Evolutionary conservation across 2,797 vertebrate genomes (phyloP), one percentile per base, ranked within the genome.

Genomic region (Coracias cyanogaster): DNA sequence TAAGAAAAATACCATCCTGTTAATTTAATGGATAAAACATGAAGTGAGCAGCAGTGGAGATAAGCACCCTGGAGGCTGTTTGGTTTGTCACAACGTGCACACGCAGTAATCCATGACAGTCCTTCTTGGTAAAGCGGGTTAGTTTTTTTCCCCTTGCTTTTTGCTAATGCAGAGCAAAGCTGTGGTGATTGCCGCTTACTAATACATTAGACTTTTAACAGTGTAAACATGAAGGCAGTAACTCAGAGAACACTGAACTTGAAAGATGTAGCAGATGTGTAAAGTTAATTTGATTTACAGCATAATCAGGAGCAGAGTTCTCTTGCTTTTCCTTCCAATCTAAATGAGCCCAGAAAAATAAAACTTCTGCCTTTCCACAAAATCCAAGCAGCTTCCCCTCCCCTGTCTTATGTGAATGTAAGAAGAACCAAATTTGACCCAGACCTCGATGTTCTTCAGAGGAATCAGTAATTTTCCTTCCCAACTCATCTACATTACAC

Each of bases 161-260:
- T 37, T 71, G 71, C 48, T 92, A 92, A 95, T 77, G 78, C 33
- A 12, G 69, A 90, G 90, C 57, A 94, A 96, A 96, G 83, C 88
- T 67, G 74, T 67, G 83, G 78, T 92, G 95, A 94, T 85, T 94
- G 94, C 90, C 96, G 83, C 90, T 94, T 92, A 64, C 87, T 87
- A 96, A 93, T 90, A 86, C 88, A 91, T 90, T 90, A 90, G 93
- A 87, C 74, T 93, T 96, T 95, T 87, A 96, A 81, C 60, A 90
- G 81, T 80, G 90, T 92, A 94, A 96, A 96, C 89, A 96, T 72
- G 81, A 92, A 95, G 86, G 90, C 91, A 93, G 81, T 94, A 96
- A 96, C 92, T 97, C 96, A 95, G 84, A 90, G 88, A 95, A 93
- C 95, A 94, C 83, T 94, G 90, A 94, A 95, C 81, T 85, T 96